Conservation (phyloP, 2,888 invertebrate species). For the Diloba caeruleocephala region DNA sequence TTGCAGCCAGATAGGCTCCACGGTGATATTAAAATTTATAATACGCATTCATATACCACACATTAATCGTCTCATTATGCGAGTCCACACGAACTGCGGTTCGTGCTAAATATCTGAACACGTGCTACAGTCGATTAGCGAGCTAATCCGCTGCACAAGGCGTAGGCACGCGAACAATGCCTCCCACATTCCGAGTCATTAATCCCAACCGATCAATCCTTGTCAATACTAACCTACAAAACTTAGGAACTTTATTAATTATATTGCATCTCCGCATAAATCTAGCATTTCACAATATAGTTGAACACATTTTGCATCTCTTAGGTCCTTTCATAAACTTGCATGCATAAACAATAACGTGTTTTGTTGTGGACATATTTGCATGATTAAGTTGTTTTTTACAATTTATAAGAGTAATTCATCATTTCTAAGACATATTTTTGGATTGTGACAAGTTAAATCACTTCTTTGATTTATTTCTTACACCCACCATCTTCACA, state of each 20-base stretch:
- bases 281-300: constrained; percentile 13
- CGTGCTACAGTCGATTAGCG: constrained; percentile 40
- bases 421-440: constrained; percentile 23
- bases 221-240: constrained; percentile 11
- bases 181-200: constrained; percentile 30
- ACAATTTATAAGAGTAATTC: constrained; percentile 23
- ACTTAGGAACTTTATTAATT: constrained; percentile 8
- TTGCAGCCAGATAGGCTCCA: too few relatives aligned
- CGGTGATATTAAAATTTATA: too few relatives aligned
- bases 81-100: constrained; percentile 48
- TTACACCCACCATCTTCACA: constrained; percentile 8
- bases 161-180: constrained; percentile 29
- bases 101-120: constrained; percentile 34
- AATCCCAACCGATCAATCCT: constrained; percentile 14
- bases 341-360: constrained; percentile 34
- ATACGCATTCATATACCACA: constrained; percentile 2
- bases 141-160: constrained; percentile 32
- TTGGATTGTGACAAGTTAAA: constrained; percentile 35
- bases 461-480: constrained; percentile 34
- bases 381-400: constrained; percentile 5
- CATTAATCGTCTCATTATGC: constrained; percentile 54
- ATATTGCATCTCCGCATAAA: constrained; percentile 15
- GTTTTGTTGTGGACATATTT: constrained; percentile 29
- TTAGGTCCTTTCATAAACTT: constrained; percentile 33
- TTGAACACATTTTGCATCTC: constrained; percentile 15